Evolutionary conservation across 2,113 vertebrate genomes (phyloP), one percentile per base, ranked within the genome.

Genomic region (Agelaius phoeniceus): DNA sequence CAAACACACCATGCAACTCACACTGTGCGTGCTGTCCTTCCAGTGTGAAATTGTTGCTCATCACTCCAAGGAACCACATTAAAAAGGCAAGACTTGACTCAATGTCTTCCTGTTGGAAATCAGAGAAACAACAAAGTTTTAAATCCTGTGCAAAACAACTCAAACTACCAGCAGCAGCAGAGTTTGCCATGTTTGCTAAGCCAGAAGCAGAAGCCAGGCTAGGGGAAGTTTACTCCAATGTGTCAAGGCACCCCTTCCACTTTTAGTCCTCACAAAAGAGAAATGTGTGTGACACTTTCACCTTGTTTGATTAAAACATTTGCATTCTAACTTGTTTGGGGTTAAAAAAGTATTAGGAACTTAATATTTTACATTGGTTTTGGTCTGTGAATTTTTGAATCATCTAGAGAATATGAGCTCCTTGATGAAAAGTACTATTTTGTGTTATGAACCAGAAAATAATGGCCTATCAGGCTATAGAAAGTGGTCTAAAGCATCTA

Each of bases 381-480:
- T 97, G 98, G 97, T 98, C 97, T 97, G 95, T 96, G 97, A 95
- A 96, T 97, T 98, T 97, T 98, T 96, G 98, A 98, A 98, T 98
- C 98, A 98, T 98, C 97, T 98, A 97, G 96, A 97, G 98, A 98
- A 97, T 92, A 95, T 95, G 95, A 97, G 97, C 81, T 96, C 96
- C 96, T 95, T 96, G 96, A 98, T 97, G 96, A 98, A 97, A 97
- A 98, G 96, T 95, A 95, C 90, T 96, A 93, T 95, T 97, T 97
- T 97, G 97, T 97, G 97, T 98, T 98, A 98, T 97, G 97, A 98
- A 97, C 97, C 98, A 97, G 98, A 98, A 97, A 98, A 98, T 97
- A 98, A 98, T 94, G 86, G 98, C 97, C 97, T 96, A 97, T 98
- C 97, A 97, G 97, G 87, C 97, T 91, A 90, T 73, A 94, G 94